Conservation (phyloP, 2,113 vertebrate species). For the Donacobius atricapilla region DNA sequence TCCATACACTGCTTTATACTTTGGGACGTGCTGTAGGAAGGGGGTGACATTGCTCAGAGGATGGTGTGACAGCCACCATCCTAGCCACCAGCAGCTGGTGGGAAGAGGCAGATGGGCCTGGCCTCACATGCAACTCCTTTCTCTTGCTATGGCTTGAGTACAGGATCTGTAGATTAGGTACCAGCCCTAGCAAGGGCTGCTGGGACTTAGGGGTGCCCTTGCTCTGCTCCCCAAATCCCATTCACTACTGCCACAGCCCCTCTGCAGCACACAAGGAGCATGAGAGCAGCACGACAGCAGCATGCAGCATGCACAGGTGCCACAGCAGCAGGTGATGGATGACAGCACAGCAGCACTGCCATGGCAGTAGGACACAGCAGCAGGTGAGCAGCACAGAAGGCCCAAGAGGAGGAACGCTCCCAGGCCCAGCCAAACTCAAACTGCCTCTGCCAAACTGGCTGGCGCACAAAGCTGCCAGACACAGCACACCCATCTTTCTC, state of each 20-base stretch:
- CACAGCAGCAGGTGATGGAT: not conserved
- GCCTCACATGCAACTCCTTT: not conserved
- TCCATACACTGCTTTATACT: not conserved
- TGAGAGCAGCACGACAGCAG: rapidly evolving
- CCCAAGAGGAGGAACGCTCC: not conserved
- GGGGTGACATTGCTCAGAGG: not conserved
- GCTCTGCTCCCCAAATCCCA: not conserved
- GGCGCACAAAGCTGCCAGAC: not conserved
- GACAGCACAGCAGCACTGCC: not conserved
- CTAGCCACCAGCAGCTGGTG: not conserved
- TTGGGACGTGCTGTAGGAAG: not conserved
- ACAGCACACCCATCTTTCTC: not conserved
- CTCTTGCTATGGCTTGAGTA: not conserved
- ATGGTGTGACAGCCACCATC: not conserved
- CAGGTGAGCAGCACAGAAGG: not conserved
- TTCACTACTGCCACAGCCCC: rapidly evolving
- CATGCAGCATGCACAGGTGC: not conserved
- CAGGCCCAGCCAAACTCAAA: not conserved
- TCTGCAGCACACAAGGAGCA: rapidly evolving
- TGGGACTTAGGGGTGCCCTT: not conserved
- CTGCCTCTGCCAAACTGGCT: not conserved
- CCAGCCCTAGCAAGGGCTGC: not conserved
- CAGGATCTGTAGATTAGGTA: not conserved
- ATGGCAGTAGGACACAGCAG: not conserved
- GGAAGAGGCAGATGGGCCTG: not conserved